Percentiles rank a stretch among this genome's conserved stretches.
Evolutionary conservation across 2,888 invertebrate genomes (phyloP).

Genomic region (Lithophane semibrunnea): DNA sequence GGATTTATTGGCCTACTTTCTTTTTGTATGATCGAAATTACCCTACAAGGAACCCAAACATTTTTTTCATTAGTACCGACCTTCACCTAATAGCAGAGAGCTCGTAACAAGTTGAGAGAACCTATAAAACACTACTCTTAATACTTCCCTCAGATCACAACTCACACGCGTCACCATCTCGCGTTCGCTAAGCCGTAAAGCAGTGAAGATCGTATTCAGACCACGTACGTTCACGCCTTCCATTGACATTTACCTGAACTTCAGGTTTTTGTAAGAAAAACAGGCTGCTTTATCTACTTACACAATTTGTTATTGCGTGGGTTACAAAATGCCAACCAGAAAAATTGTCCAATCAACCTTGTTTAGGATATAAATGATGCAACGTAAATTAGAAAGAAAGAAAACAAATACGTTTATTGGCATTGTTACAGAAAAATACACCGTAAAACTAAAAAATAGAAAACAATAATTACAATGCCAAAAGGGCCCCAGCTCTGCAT

Average conservation of each 20-base stretch:
- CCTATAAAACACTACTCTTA: not conserved
- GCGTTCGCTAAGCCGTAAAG: not conserved
- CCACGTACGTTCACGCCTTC: conserved; percentile 7
- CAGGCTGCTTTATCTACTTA: not conserved
- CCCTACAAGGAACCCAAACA: no score
- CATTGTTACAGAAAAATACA: no score
- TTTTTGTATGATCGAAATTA: no score
- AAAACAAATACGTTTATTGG: no score
- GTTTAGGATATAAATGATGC: conserved; percentile 3
- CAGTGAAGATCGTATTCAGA: conserved; percentile 19
- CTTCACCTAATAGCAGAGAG: no score
- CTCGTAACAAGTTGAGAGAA: no score
- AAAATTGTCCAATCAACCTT: not conserved
- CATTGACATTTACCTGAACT: conserved; percentile 28
- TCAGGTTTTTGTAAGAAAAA: conserved; percentile 20
- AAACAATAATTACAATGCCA: no score
- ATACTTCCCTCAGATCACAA: not conserved
- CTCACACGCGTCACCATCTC: not conserved
- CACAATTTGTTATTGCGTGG: conserved; percentile 9
- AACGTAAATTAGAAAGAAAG: not conserved
- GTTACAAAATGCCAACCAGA: not conserved
- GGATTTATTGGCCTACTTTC: no score
- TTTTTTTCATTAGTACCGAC: no score
- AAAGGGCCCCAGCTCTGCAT: no score
- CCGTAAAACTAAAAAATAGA: no score